Evolutionary conservation across 2,113 vertebrate genomes (phyloP).

Genomic region (Rostratula benghalensis): DNA sequence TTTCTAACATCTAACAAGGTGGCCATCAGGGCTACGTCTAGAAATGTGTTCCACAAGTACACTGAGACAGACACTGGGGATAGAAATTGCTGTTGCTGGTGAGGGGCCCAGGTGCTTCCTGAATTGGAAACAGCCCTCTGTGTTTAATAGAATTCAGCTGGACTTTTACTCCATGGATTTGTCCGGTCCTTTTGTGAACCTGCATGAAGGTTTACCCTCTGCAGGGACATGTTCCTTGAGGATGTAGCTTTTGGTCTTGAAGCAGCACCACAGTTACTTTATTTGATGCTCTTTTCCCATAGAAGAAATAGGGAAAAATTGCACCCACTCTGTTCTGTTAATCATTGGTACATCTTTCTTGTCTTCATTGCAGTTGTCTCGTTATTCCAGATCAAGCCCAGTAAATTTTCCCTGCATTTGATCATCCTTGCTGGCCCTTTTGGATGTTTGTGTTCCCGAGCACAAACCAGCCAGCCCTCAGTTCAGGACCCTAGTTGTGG

Average conservation of each 20-base stretch:
- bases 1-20: not conserved
- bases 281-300: not conserved
- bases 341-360: not conserved
- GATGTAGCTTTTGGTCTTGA: not conserved
- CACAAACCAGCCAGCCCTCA: not conserved
- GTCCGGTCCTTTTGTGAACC: not conserved
- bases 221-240: not conserved
- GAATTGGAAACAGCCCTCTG: not conserved
- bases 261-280: not conserved
- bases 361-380: not conserved
- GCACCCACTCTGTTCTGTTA: not conserved
- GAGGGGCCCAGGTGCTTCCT: not conserved
- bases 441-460: not conserved
- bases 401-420: not conserved
- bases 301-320: not conserved
- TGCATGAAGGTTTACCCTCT: fast-evolving
- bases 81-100: not conserved
- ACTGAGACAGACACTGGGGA: not conserved
- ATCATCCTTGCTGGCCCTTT: not conserved
- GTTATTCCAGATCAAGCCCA: not conserved
- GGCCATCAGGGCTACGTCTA: not conserved
- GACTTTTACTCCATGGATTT: not conserved
- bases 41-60: not conserved
- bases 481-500: not conserved
- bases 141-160: not conserved